Percentiles rank a stretch among this genome's conserved stretches.
phyloP scores from a whole-genome alignment of 2,113 vertebrate genomes.

The Aptenodytes patagonicus region DNA sequence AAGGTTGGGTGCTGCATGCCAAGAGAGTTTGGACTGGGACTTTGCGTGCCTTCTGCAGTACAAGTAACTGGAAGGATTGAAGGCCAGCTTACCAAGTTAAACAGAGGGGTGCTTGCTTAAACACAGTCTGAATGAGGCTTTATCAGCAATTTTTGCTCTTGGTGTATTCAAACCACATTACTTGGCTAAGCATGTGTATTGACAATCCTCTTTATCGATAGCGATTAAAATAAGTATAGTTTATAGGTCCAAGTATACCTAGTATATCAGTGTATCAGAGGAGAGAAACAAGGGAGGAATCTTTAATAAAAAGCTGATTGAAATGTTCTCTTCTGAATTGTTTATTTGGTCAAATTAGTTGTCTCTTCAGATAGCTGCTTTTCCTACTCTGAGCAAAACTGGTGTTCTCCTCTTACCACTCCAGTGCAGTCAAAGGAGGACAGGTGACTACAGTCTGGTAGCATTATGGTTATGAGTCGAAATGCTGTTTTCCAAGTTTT shows the following conservation, averaged over 20 bases:
- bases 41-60: not conserved
- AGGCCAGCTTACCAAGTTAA: not conserved
- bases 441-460: not conserved
- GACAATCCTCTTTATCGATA: not conserved
- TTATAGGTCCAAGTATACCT: not conserved
- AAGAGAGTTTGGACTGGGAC: not conserved
- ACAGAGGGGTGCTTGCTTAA: not conserved
- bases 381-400: not conserved
- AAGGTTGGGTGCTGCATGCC: not conserved
- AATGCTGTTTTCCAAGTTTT: not conserved
- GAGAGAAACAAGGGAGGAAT: not conserved
- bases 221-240: not conserved
- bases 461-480: not conserved
- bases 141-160: not conserved
- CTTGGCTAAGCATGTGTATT: not conserved
- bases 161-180: not conserved
- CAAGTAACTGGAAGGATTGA: not conserved
- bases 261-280: not conserved
- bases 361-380: not conserved
- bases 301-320: not conserved
- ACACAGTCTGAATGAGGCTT: not conserved
- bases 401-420: not conserved
- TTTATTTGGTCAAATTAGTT: not conserved
- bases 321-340: not conserved
- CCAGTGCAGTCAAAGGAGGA: not conserved